Evolutionary conservation across 2,113 vertebrate genomes (phyloP), one percentile per base, ranked within the genome.

Genomic region (Engystomops pustulosus): DNA sequence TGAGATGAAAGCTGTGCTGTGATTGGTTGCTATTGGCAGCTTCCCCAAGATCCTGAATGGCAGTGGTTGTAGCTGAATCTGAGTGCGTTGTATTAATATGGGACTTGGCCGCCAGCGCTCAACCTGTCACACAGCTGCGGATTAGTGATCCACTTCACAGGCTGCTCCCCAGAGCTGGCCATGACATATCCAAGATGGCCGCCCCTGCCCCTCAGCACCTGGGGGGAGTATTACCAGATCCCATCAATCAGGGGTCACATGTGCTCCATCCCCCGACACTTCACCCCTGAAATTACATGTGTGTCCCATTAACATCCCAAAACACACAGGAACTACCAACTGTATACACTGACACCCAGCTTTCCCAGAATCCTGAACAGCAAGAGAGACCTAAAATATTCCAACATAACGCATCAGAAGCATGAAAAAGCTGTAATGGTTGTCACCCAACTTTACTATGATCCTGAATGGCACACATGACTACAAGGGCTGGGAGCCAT

Each of bases 141-240:
- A 77, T 84, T 84, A 84, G 82, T 77, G 30, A 76, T 77, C 72
- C 82, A 76, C 77, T 84, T 49, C 60, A 34, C 17, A 36, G n/a
- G 58, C 25, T 36, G 27, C 14, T 84, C 81, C 81, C 81, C 20
- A 65, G 81, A 67, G 81, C 12, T 36, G 18, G n/a, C 18, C 30
- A 51, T 76, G 71, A 83, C 44, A 67, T 51, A 36, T 77, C 47
- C 72, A 77, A 68, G 18, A 41, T 51, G 82, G 58, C 32, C 12
- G 53, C n/a, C 36, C 58, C 53, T 34, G 70, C 70, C 25, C 38
- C 30, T 74, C 38, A 38, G 15, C 47, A 25, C 44, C 14, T 7
- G 0, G n/a, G 60, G 12, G 1, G 25, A 76, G 30, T 34, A 38
- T 51, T 25, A 34, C 45, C 68, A 38, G 34, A 34, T 82, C 51